Evolutionary conservation across 1,140 invertebrate species (phyloP), one percentile per base, ranked within the genome.

Genomic region (Patella vulgata): DNA sequence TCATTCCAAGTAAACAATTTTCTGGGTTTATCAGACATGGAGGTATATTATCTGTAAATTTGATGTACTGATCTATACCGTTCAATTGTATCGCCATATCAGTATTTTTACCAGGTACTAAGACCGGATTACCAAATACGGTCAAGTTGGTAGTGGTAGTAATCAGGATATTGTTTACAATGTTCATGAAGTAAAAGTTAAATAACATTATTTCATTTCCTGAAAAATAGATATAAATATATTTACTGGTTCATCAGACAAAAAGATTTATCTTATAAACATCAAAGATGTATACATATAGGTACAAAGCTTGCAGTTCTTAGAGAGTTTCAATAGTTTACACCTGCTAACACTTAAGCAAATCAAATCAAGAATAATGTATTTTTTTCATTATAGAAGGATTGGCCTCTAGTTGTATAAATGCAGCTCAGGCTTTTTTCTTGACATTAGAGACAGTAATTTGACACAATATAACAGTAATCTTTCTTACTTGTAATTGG

Each of bases 1-100:
- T 67, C 36, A 77, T 48, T 48, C 75, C 75, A 21, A 56, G 43
- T 19, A 30, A 19, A 59, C 75, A 77, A 27, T 54, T 17, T 5
- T 43, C 63, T 1, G 75, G 75, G 3, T 67, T 63, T 46, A 55
- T 68, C 0, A 75, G 31, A 55, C 75, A 77, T 8, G 23, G 59
- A 8, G 40, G 36, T 11, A 53, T 42, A 19, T 57, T 43, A 28
- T 40, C 31, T 14, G 48, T 23, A 6, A 65, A 36, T n/a, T 70
- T 55, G 3, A 77, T 55, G 21, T 47, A 65, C 25, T 70, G 68
- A 27, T 60, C 36, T 3, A 52, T 27, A 25, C 70, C 70, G 54
- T 75, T 57, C 42, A 77, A 59, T 1, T 55, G 23, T 8, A 73
- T 9, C 6, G 64, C 75, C 23, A 12, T 44, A 17, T 36, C n/a